These are phyloP conservation scores for Diorhabda sublineata DNA, from an alignment of 1,140 invertebrate species.

Conservation along the genomic window DNA sequence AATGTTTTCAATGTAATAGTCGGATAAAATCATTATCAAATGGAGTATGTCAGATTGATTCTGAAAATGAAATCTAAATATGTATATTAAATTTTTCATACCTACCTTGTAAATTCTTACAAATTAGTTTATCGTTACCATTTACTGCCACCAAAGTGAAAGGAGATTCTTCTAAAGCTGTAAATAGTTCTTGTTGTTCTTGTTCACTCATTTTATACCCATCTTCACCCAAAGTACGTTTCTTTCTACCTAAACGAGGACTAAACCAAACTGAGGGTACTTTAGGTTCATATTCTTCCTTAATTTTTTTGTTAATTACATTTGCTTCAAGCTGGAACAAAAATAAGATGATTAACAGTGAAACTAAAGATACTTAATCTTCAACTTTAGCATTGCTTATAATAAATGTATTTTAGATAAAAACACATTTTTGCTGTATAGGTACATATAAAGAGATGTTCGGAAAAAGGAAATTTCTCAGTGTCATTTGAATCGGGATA, in stretches of 20 bases:
- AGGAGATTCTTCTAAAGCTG: slow-evolving; percentile 10
- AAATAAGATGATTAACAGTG: no score
- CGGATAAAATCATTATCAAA: no score
- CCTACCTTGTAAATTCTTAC: slow-evolving; percentile 13
- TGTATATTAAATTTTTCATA: not conserved
- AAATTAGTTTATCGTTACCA: slow-evolving; percentile 15
- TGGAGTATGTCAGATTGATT: no score
- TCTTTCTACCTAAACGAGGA: slow-evolving; percentile 8
- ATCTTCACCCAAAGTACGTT: slow-evolving; percentile 8
- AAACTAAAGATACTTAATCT: no score
- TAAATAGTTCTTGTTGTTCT: slow-evolving; percentile 8
- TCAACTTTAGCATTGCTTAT: no score
- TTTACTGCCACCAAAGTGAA: slow-evolving; percentile 11
- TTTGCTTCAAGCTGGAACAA: not conserved
- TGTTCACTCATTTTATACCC: slow-evolving; percentile 9
- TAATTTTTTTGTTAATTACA: not conserved
- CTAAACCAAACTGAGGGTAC: not conserved
- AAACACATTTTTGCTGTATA: no score
- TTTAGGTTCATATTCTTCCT: not conserved
- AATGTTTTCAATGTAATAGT: no score
- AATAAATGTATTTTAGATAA: no score
- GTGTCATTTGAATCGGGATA: no score
- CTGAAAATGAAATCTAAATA: no score
- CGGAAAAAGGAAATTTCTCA: no score
- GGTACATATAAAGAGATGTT: no score